Evolutionary conservation across 2,797 vertebrate species (phyloP).

Genomic region (Corythornis leucogaster): DNA sequence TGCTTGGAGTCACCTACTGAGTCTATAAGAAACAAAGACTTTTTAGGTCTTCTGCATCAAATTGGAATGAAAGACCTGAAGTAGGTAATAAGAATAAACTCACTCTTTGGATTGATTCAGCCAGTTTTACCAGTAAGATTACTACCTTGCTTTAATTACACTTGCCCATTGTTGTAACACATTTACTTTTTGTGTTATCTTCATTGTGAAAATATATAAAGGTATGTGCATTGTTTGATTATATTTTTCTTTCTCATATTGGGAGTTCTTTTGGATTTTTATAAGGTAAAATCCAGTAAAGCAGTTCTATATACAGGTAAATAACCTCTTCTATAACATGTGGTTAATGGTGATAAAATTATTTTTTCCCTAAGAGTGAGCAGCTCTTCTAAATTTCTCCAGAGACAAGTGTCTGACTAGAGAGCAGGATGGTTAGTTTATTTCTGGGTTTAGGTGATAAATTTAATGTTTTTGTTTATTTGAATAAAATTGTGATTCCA

Average conservation of each 20-base stretch:
- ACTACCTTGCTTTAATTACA: background rate
- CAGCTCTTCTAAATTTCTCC: background rate
- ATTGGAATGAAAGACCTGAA: background rate
- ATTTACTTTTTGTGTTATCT: background rate
- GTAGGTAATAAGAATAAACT: background rate
- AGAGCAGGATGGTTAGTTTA: background rate
- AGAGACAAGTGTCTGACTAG: background rate
- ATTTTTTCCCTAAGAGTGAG: background rate
- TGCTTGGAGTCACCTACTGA: background rate
- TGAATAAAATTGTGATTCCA: background rate
- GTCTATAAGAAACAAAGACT: background rate
- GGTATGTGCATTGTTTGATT: background rate
- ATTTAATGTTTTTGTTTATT: accelerated
- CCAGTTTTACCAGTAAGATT: background rate
- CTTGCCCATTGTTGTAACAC: background rate
- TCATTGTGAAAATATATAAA: background rate
- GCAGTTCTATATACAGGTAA: background rate
- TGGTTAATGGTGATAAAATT: background rate
- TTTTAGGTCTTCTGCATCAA: background rate
- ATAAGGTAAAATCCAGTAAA: background rate
- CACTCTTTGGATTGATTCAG: background rate
- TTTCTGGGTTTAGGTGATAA: background rate
- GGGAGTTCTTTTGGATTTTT: background rate
- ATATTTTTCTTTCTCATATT: background rate
- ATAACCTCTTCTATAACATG: background rate